Conservation (phyloP, 2,113 vertebrate genomes). For the Arothron firmamentum region DNA sequence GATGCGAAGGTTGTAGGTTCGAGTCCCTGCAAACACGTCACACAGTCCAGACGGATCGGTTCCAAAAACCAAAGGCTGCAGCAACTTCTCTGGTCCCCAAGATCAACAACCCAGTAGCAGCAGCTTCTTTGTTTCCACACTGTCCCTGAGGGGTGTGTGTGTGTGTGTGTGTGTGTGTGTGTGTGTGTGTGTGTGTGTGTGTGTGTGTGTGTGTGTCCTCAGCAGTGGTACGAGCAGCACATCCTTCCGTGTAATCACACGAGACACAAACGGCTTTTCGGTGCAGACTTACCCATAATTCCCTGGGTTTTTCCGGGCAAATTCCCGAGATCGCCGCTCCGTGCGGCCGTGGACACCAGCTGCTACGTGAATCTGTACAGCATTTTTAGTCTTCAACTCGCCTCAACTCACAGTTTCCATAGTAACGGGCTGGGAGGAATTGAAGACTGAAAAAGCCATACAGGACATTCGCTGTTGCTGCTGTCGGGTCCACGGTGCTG, state of each 20-base stretch:
- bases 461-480: slow-evolving; percentile 69
- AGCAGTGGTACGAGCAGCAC: too few relatives aligned
- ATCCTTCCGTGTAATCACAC: neutral
- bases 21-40: too few relatives aligned
- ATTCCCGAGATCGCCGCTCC: neutral
- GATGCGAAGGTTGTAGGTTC: too few relatives aligned
- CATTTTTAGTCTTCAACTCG: slow-evolving; percentile 84
- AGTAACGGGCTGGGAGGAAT: slow-evolving; percentile 83
- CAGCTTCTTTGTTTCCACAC: too few relatives aligned
- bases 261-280: neutral
- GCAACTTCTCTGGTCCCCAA: too few relatives aligned
- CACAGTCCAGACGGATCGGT: too few relatives aligned
- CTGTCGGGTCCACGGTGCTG: slow-evolving; percentile 7
- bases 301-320: neutral
- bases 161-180: too few relatives aligned
- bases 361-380: slow-evolving; percentile 80
- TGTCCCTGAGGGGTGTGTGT: too few relatives aligned
- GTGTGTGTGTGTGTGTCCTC: neutral
- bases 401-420: slow-evolving; percentile 83
- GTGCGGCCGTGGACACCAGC: slow-evolving; percentile 24
- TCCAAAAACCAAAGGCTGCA: too few relatives aligned
- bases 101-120: too few relatives aligned
- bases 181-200: neutral
- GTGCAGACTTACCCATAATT: slow-evolving; percentile 48
- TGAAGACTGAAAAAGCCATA: slow-evolving; percentile 86